Base-by-base conservation (phyloP, 2,113 vertebrate species). In the Tonatia bakeri region DNA sequence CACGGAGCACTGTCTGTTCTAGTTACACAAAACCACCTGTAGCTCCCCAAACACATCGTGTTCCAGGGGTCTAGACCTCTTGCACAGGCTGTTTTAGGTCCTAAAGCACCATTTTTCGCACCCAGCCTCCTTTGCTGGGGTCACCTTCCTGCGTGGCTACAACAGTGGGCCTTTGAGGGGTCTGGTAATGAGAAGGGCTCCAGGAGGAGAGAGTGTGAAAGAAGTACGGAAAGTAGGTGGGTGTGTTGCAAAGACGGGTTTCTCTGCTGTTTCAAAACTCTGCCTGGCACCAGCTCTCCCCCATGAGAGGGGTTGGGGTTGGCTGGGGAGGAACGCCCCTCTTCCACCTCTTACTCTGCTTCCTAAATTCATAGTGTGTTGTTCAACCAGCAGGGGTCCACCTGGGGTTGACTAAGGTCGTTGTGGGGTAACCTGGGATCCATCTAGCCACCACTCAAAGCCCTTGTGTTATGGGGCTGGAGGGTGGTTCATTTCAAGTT, bases 281-380 rank as follows among this genome's bases (percentile, higher is more conserved):
- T 43, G 16, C 17, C 12, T 14, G 6, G 36, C 0, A 0, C 56
- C 64, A 1, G 8, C n/a, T 75, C 5, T 56, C 1, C 4, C 14
- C 38, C 11, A 0, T 7, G n/a, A 33, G 22, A n/a, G 14, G 45
- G 26, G 5, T 1, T 2, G 17, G 20, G 8, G 22, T 12, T 43
- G 31, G 22, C 43, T 0, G 1, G 65, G 56, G 56, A 72, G 45
- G 81, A 33, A 26, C 67, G 43, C 12, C 4, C 10, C 33, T 43
- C 40, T 40, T 43, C 54, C 12, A 9, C 20, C 7, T 17, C 28
- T 45, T 54, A 15, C 15, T 90, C 28, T 70, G 36, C 70, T 75
- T 19, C 65, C 52, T 54, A 4, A 70, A 40, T 65, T 73, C 59
- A 4, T 1, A 26, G 28, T 47, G 4, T n/a, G 54, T 15, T 40